A percentile compares a stretch with the other conserved stretches of the same genome.
phyloP scores from a whole-genome alignment of 2,888 invertebrate genomes.

The Orgyia antiqua region DNA sequence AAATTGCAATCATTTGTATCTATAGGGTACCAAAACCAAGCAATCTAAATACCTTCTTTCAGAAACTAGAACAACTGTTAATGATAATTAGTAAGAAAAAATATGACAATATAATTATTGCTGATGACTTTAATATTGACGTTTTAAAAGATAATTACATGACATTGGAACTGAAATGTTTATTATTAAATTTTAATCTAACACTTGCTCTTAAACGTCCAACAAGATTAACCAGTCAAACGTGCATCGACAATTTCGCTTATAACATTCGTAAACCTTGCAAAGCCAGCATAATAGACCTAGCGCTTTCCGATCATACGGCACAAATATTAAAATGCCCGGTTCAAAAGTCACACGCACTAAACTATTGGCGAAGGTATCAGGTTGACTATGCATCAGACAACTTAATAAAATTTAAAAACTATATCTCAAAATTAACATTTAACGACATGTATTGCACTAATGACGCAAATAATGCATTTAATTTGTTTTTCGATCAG shows the following conservation, averaged over 20 bases:
- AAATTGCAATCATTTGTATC: not conserved
- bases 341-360: too few relatives aligned
- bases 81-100: not conserved
- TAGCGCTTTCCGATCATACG: too few relatives aligned
- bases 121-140: not conserved
- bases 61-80: not conserved
- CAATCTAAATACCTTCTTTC: not conserved
- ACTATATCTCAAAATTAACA: too few relatives aligned
- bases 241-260: not conserved
- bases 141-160: not conserved
- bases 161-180: not conserved
- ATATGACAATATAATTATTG: constrained; percentile 1
- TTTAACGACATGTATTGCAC: too few relatives aligned
- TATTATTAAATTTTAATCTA: not conserved
- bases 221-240: not conserved
- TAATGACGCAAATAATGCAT: too few relatives aligned
- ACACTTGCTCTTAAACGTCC: not conserved
- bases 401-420: too few relatives aligned
- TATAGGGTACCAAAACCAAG: not conserved
- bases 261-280: not conserved
- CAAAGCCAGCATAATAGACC: too few relatives aligned
- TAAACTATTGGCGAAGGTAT: too few relatives aligned
- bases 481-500: too few relatives aligned
- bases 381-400: too few relatives aligned
- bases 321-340: too few relatives aligned